Evolutionary conservation across 2,797 vertebrate species (phyloP).

Genomic region (Sus cebifrons): DNA sequence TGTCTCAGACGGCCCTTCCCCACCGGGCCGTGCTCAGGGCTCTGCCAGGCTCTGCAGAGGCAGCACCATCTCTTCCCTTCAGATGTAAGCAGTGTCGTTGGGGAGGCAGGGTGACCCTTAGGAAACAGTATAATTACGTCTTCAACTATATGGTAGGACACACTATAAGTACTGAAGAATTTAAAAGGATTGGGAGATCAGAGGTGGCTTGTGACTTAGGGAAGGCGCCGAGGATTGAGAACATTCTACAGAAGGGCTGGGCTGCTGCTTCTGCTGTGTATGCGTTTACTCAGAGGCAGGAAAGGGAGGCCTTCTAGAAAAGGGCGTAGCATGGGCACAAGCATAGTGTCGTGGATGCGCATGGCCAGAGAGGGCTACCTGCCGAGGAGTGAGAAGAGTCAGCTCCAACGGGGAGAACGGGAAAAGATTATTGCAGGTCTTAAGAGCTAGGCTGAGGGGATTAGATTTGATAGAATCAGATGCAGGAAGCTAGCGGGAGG

Average conservation of each 20-base stretch:
- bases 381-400: not conserved
- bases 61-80: not conserved
- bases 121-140: constrained; percentile 48
- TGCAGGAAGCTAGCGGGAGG: not conserved
- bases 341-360: not conserved
- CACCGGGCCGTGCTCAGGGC: not conserved
- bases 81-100: not conserved
- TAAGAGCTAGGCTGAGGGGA: not conserved
- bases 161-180: not conserved
- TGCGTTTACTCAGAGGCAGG: not conserved
- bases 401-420: not conserved
- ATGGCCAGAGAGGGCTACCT: not conserved
- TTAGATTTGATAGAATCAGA: not conserved
- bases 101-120: constrained; percentile 40
- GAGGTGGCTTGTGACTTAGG: constrained; percentile 34
- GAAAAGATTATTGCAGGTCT: not conserved
- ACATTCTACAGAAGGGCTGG: not conserved
- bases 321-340: not conserved
- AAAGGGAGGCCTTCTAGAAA: constrained; percentile 9
- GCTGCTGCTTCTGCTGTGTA: not conserved
- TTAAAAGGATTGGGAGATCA: constrained; percentile 10
- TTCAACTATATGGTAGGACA: constrained; percentile 22
- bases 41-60: not conserved
- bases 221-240: not conserved
- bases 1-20: not conserved